Evolutionary conservation across 2,888 invertebrate species (phyloP), one percentile per base, ranked within the genome.

Genomic region (Trichogramma evanescens): DNA sequence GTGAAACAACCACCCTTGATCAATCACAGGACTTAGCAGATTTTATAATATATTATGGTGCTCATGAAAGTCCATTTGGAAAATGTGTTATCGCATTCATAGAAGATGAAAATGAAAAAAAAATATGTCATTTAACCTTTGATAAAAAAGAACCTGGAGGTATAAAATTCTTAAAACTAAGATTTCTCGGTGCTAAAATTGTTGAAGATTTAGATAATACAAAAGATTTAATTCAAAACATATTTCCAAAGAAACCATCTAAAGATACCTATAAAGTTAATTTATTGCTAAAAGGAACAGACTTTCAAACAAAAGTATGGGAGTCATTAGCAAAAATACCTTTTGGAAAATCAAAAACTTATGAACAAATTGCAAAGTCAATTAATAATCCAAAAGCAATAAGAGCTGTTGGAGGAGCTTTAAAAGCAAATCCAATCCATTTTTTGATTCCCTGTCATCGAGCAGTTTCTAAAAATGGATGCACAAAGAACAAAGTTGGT

Each of bases 401-500:
- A 42, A 66, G 73, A 42, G 72, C 75, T 1, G 72, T 71, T 42
- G 76, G 67, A 6, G 70, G 65, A 51, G 75, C 75, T 0, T 55
- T 74, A 38, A 70, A 68, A 48, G 69, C 63, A 6, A 76, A 76
- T 66, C 65, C 66, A 52, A 61, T 76, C 13, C 70, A 64, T 3
- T 71, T 68, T 59, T 60, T 76, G 6, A 67, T 76, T 53, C 76
- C 76, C 4, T 76, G 76, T 58, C 76, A 76, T 62, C 70, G 76
- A 1, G 74, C 76, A 1, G 56, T 65, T 10, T 59, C 67, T 13
- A 74, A 74, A 59, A 53, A 66, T 50, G 71, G 71, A 4, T 64
- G 59, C 4, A 71, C 67, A 40, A 75, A 75, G 51, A 74, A 72
- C 52, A 57, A 63, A 4, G 72, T 72, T 71, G 71, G 73, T 48